Base-by-base conservation (phyloP, 2,113 vertebrate genomes). In the Brachirus orientalis region DNA sequence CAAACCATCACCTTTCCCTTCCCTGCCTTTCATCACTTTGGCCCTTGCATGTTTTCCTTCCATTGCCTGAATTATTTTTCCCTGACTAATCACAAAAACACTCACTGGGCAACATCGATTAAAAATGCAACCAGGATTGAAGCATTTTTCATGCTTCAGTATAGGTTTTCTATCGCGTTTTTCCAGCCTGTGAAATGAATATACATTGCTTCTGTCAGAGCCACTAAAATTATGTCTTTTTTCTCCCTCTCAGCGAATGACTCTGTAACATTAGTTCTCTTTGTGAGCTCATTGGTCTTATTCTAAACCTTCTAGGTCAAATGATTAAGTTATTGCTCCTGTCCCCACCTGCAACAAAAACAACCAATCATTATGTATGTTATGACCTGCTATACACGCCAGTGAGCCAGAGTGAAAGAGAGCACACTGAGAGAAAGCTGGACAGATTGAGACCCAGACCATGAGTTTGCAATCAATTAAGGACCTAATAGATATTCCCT, bases 401-500 rank as follows among this genome's bases (percentile, higher is more conserved):
- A n/a, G 55, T 2, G 16, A 69, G 51, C 66, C 17, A 18, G 57
- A 40, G 7, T 33, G 19, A 53, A 45, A 58, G 68, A 48, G 58
- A 78, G 56, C 47, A 8, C 44, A 20, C 22, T 9, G 46, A 61
- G 40, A 17, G 40, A 67, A 62, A 51, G 35, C 57, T 45, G 55
- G 18, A 73, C 51, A 72, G 74, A 90, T 74, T 75, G 73, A 80
- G 79, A 82, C 55, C 77, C 54, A 52, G 71, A 79, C 56, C 65
- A 51, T 63, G 65, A 83, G 81, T 70, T 80, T 75, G 80, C 79
- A 88, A 86, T 87, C 79, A 83, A 86, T 86, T 87, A 82, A 67
- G 36, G 33, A 43, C 64, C 67, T 87, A 82, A 88, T 87, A 80
- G 70, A 86, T 72, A 78, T 79, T 87, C 78, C 79, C 86, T 7